Base-by-base conservation (phyloP, 2,888 invertebrate species). In the Catocala nupta region DNA sequence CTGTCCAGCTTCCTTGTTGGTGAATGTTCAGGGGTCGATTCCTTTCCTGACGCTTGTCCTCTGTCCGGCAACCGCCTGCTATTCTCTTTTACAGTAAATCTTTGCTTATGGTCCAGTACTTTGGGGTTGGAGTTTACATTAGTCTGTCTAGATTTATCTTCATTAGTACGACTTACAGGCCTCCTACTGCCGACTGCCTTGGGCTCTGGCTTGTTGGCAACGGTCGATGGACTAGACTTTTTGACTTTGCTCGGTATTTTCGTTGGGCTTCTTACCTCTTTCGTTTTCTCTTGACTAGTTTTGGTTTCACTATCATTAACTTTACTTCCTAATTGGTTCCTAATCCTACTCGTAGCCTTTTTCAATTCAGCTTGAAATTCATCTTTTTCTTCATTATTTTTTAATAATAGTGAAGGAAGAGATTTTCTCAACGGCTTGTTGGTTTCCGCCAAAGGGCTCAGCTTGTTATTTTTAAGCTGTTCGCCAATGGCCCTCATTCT, bases 31-130 rank as follows among this genome's bases (percentile, higher is more conserved):
- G 95, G 95, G 0, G 95, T 95, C 1, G 96, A 96, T 81, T 96
- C 96, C 73, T 96, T 96, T 1, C 96, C 96, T 7, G 95, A 95
- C 1, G 95, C 95, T 78, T 95, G 95, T 43, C 95, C 95, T 80
- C 95, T 86, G 52, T 94, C 94, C 5, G 93, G 90, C 81, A 94
- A 85, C 7, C 82, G 76, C 65, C 85, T 83, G 9, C 81, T 81
- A 57, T 82, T 90, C 51, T 89, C 90, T 74, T 92, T 91, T 57
- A 83, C 85, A 36, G 82, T 87, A 33, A 77, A 76, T 69, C 88
- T 91, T 60, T 77, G 82, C 71, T 88, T 90, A 80, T 77, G 88
- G 70, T 81, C 82, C 73, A 63, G 62, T 68, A 68, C 65, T 64
- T 84, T 87, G 49, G 71, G 74, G 54, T 81, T 86, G 10, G 68